phyloP scores from a whole-genome alignment of 2,888 invertebrate genomes.

The Dynastes grantii region DNA sequence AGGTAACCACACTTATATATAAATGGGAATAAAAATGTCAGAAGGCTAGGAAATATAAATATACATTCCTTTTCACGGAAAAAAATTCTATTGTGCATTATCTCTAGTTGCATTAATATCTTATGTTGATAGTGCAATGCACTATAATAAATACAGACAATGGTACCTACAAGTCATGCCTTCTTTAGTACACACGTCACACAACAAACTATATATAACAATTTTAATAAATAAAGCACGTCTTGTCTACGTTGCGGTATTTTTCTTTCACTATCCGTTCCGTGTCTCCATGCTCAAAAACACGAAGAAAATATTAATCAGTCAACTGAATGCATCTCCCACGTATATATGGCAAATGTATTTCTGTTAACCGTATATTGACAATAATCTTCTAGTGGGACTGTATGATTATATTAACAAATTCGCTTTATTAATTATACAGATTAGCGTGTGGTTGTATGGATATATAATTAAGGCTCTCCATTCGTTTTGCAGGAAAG shows the following conservation, averaged over 20 bases:
- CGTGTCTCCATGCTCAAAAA: conserved; percentile 1
- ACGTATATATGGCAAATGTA: conserved; percentile 21
- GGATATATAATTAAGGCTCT: conserved; percentile 51
- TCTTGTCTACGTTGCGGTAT: conserved; percentile 26
- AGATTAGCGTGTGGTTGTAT: conserved; percentile 48
- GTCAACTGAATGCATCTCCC: conserved; percentile 6
- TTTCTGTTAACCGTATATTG: conserved; percentile 50
- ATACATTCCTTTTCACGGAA: too few species aligned
- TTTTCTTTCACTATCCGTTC: conserved; percentile 22
- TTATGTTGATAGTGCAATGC: neutral
- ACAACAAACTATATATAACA: conserved; percentile 28
- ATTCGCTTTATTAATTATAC: conserved; percentile 52
- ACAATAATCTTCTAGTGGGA: conserved; percentile 46
- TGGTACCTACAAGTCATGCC: neutral
- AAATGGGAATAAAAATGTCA: too few species aligned
- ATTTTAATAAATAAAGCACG: conserved; percentile 36
- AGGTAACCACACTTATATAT: too few species aligned
- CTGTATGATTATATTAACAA: conserved; percentile 52
- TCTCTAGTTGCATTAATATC: neutral
- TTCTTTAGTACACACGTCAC: conserved; percentile 16
- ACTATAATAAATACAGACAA: neutral
- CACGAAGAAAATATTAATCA: conserved; percentile 31
- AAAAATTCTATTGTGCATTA: too few species aligned
- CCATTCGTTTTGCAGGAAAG: conserved; percentile 26
- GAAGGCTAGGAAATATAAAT: too few species aligned